Percentiles rank a stretch among this genome's conserved stretches.
These are phyloP conservation scores for Peribatodes rhomboidaria DNA, from an alignment of 2,888 invertebrate genomes.

Conservation along the genomic window DNA sequence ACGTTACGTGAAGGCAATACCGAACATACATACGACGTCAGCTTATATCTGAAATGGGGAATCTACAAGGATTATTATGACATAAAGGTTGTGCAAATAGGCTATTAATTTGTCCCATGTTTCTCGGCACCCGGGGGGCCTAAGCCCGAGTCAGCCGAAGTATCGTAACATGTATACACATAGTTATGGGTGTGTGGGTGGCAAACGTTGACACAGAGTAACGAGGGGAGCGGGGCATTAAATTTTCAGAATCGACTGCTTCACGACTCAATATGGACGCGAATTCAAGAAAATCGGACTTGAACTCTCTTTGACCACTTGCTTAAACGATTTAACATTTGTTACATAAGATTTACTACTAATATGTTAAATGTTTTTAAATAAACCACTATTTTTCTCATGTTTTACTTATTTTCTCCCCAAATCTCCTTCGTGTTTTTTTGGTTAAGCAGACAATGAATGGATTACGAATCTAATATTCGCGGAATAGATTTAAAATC, in stretches of 20 bases:
- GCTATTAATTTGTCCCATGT: constrained; percentile 40
- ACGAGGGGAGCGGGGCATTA: constrained; percentile 63
- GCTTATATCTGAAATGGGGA: constrained; percentile 37
- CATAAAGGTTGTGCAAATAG: constrained; percentile 42
- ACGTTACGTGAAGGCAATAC: constrained; percentile 38
- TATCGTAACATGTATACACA: constrained; percentile 22
- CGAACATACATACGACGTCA: constrained; percentile 33
- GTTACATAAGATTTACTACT: background rate
- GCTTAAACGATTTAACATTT: constrained; percentile 9
- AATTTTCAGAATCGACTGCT: constrained; percentile 65
- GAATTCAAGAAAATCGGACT: constrained; percentile 66
- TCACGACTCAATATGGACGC: constrained; percentile 59
- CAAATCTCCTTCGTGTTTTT: background rate
- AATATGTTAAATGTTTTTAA: background rate
- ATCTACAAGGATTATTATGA: constrained; percentile 41
- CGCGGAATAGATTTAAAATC: constrained; percentile 27
- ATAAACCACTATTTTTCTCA: too few relatives aligned
- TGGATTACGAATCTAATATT: constrained; percentile 40
- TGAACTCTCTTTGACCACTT: constrained; percentile 4
- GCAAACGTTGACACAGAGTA: constrained; percentile 52
- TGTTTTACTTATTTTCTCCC: background rate
- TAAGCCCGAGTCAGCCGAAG: constrained; percentile 31
- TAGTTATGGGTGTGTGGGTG: constrained; percentile 25
- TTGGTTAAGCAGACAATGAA: constrained; percentile 1
- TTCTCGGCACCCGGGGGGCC: constrained; percentile 34